Conservation (phyloP, 2,888 invertebrate genomes). For the Achlya flavicornis region DNA sequence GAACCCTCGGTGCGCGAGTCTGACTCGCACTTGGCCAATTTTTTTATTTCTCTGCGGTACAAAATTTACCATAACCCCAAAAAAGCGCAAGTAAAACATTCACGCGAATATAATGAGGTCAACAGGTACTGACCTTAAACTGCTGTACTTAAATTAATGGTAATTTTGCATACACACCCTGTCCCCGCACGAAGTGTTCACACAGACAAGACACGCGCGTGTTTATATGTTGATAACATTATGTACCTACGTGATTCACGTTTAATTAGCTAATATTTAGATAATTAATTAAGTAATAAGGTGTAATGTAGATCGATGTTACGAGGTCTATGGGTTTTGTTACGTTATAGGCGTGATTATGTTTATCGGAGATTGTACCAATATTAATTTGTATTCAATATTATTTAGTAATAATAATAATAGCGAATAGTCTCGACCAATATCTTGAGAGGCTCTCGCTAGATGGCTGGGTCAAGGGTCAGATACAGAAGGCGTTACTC, state of each 20-base stretch:
- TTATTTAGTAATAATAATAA: no score
- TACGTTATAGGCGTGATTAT: not conserved
- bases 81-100: not conserved
- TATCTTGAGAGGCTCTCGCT: no score
- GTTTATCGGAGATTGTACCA: not conserved
- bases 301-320: not conserved
- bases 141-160: not conserved
- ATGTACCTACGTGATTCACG: not conserved
- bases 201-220: not conserved
- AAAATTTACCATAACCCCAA: no score
- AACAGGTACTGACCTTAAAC: no score
- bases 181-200: conserved; percentile 7
- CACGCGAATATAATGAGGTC: conserved; percentile 1
- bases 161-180: conserved; percentile 6
- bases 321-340: not conserved
- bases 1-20: no score
- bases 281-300: conserved; percentile 16
- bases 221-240: not conserved
- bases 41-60: no score
- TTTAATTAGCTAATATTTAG: conserved; percentile 11
- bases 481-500: no score
- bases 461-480: no score
- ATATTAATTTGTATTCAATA: no score
- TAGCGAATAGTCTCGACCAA: no score
- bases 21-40: no score